Evolutionary conservation across 2,797 vertebrate species (phyloP).

Genomic region (Lacerta agilis): DNA sequence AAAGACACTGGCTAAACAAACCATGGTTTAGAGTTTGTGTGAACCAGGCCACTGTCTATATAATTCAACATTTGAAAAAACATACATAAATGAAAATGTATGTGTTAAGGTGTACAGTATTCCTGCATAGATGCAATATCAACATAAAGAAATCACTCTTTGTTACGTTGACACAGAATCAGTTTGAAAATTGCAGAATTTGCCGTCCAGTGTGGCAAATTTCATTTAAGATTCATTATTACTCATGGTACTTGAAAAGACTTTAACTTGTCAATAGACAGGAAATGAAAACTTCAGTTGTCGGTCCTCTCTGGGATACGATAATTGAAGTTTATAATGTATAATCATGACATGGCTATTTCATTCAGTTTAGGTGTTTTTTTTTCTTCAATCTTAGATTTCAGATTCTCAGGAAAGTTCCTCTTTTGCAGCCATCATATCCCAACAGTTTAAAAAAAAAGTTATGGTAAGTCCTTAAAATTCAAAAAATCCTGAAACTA

Average conservation of each 20-base stretch:
- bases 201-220: background rate
- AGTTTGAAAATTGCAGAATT: background rate
- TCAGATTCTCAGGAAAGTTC: slow-evolving; percentile 62
- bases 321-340: background rate
- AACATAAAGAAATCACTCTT: background rate
- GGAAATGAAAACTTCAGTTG: background rate
- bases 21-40: too few species aligned
- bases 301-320: background rate
- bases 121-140: background rate
- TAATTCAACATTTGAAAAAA: background rate
- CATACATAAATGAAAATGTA: background rate
- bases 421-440: slow-evolving; percentile 53
- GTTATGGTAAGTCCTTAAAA: slow-evolving; percentile 68
- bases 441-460: slow-evolving; percentile 61
- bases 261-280: background rate
- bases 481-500: slow-evolving; percentile 16
- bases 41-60: background rate
- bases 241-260: background rate
- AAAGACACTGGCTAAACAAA: too few species aligned
- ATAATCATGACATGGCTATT: background rate
- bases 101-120: background rate
- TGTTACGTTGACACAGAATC: background rate
- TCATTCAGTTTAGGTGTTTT: background rate
- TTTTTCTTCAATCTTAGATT: slow-evolving; percentile 69
- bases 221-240: background rate